These are phyloP conservation scores for Misgurnus mizolepis DNA, from an alignment of 2,113 vertebrate genomes.

Conservation along the genomic window DNA sequence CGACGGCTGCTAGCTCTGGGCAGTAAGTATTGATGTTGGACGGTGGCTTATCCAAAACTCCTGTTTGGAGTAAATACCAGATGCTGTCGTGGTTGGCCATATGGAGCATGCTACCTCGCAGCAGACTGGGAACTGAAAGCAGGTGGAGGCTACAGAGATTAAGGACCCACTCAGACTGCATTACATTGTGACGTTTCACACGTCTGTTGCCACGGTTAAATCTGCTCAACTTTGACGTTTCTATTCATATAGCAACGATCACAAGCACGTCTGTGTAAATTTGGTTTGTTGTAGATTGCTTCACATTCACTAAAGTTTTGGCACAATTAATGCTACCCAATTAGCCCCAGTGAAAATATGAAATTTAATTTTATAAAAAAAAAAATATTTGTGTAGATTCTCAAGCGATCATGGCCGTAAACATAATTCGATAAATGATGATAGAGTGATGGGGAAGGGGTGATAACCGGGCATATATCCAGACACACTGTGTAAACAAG, in stretches of 20 bases:
- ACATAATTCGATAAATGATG: too few relatives aligned
- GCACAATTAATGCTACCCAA: too few relatives aligned
- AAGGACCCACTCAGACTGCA: constrained; percentile 17
- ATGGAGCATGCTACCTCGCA: constrained; percentile 45
- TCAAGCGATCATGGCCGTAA: too few relatives aligned
- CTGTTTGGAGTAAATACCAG: constrained; percentile 57
- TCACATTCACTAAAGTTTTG: too few relatives aligned
- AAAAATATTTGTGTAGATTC: too few relatives aligned
- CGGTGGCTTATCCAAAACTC: constrained; percentile 21
- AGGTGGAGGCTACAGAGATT: constrained; percentile 50
- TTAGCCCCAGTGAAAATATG: too few relatives aligned
- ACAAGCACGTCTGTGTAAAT: too few relatives aligned
- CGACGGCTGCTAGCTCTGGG: constrained; percentile 14
- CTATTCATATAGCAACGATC: neutral
- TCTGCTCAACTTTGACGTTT: neutral
- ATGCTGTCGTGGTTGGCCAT: constrained; percentile 46
- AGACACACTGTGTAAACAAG: too few relatives aligned
- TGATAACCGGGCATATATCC: too few relatives aligned
- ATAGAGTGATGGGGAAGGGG: too few relatives aligned
- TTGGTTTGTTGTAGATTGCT: too few relatives aligned
- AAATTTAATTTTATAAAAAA: too few relatives aligned
- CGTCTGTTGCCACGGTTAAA: neutral
- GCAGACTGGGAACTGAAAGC: constrained; percentile 37
- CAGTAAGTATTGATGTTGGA: constrained; percentile 50
- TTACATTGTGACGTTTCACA: neutral